A percentile compares a stretch with the other conserved stretches of the same genome.
Conservation (phyloP, 2,113 vertebrate genomes). For the Gymnarchus niloticus region DNA sequence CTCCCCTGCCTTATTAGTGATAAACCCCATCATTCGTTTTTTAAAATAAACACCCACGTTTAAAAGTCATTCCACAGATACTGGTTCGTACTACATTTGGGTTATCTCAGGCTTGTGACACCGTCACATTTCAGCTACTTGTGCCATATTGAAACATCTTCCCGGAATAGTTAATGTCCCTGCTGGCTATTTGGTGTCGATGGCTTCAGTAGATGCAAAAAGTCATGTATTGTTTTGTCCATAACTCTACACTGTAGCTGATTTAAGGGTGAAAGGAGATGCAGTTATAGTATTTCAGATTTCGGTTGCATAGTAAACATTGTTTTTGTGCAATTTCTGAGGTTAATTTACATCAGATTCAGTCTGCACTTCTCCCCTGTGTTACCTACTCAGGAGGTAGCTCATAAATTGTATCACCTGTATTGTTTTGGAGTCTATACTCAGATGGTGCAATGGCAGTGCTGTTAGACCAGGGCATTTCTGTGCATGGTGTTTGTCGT, state of each 20-base stretch:
- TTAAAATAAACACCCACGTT: slow-evolving; percentile 13
- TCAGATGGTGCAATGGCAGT: neutral
- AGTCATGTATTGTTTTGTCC: neutral
- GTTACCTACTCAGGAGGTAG: neutral
- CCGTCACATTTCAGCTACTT: neutral
- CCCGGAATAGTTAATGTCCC: neutral
- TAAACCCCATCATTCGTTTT: neutral
- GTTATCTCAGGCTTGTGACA: neutral
- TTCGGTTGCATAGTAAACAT: neutral
- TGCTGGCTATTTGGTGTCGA: neutral
- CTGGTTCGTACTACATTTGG: neutral
- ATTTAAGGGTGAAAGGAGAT: neutral
- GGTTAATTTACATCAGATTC: neutral
- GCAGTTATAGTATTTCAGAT: neutral
- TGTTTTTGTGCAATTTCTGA: neutral
- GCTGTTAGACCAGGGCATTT: neutral
- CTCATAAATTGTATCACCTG: neutral
- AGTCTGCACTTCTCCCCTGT: neutral
- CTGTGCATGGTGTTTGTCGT: slow-evolving; percentile 23
- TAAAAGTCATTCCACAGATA: neutral
- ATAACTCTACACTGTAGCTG: neutral
- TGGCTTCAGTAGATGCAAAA: neutral
- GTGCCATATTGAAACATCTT: neutral
- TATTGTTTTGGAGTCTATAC: neutral
- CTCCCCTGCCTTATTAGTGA: neutral